Percentiles rank a stretch among this genome's conserved stretches.
Evolutionary conservation across 2,888 invertebrate species (phyloP).

Genomic region (Cynaeus angustus): DNA sequence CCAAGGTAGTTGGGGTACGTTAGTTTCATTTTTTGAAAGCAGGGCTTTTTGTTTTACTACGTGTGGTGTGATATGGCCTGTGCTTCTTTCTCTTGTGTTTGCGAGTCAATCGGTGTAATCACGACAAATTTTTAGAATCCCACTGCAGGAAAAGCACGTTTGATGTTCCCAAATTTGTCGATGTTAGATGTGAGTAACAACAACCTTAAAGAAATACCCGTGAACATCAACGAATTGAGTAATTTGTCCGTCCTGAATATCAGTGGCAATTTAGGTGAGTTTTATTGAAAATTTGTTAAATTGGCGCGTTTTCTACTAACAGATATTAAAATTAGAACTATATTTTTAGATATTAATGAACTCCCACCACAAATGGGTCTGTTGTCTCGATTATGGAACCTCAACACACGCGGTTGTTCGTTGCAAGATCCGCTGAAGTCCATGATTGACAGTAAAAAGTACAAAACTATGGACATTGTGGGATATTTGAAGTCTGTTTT

Average conservation of each 20-base stretch:
- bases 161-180: conserved; percentile 94
- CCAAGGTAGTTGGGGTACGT: conserved; percentile 42
- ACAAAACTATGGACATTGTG: conserved; percentile 96
- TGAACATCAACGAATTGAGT: conserved; percentile 87
- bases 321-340: conserved; percentile 38
- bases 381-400: conserved; percentile 95
- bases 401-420: conserved; percentile 92
- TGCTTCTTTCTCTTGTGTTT: conserved; percentile 11
- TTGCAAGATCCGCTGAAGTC: conserved; percentile 90
- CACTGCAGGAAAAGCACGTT: conserved; percentile 76
- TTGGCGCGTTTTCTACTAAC: conserved; percentile 11
- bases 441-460: conserved; percentile 94
- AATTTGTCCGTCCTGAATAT: conserved; percentile 96
- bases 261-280: conserved; percentile 83
- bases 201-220: conserved; percentile 83
- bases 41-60: conserved; percentile 15
- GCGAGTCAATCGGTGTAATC: conserved; percentile 10
- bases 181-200: conserved; percentile 97
- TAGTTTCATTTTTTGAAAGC: conserved; percentile 13
- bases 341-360: conserved; percentile 82
- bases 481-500: conserved; percentile 92
- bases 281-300: conserved; percentile 2
- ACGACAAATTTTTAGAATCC: conserved; percentile 66
- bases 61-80: conserved; percentile 1
- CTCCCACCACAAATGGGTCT: conserved; percentile 97